phyloP scores from a whole-genome alignment of 2,113 vertebrate species.

The Sinocyclocheilus rhinocerous region DNA sequence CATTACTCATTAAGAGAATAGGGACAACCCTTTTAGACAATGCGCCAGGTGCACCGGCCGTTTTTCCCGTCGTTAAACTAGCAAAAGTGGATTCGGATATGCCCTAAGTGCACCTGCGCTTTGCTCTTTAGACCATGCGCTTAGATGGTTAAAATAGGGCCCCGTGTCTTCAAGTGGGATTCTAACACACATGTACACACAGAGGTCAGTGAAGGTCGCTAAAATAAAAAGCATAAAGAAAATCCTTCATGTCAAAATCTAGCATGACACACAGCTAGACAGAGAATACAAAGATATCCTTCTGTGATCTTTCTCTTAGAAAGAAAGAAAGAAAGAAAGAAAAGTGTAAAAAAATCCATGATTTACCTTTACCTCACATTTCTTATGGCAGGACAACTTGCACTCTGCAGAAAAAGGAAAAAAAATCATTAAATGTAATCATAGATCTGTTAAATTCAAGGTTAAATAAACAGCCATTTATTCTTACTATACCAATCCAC shows the following conservation, averaged over 20 bases:
- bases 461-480: neutral
- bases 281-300: neutral
- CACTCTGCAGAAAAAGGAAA: conserved; percentile 35
- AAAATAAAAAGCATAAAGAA: neutral
- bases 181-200: neutral
- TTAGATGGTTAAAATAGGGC: no score
- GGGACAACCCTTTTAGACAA: no score
- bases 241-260: neutral
- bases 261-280: neutral
- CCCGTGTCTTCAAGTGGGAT: neutral
- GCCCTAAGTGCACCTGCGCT: no score
- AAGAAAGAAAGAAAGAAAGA: no score
- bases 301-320: neutral
- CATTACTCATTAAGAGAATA: no score
- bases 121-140: no score
- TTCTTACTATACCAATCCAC: neutral
- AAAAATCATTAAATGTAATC: conserved; percentile 16
- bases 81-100: no score
- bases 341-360: neutral
- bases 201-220: conserved; percentile 1
- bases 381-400: conserved; percentile 53
- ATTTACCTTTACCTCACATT: conserved; percentile 55
- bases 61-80: no score
- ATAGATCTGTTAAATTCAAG: neutral
- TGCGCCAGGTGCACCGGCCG: no score